Base-by-base conservation (phyloP, 2,113 vertebrate species). In the Perca schrenkii region DNA sequence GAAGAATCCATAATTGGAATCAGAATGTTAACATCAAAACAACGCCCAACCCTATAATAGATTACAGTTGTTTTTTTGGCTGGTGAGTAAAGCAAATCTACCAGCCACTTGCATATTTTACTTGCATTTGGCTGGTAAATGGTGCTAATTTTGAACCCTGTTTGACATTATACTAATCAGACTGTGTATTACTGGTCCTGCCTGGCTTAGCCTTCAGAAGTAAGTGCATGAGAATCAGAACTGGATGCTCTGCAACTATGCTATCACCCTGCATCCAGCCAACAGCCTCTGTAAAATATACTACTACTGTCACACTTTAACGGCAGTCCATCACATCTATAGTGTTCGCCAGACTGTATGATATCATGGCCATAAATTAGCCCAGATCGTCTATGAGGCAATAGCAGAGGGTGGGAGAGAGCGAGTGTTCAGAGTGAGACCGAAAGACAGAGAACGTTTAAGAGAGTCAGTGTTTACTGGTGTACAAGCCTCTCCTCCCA, bases 401-500 rank as follows among this genome's bases (percentile, higher is more conserved):
- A 89, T 34, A 82, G 60, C 58, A 62, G 68, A 79, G 74, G 63
- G 83, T 47, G 79, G 80, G 65, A 67, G 75, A 85, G 79, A 74
- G 63, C 0, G 16, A 77, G 77, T 15, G 60, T 14, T 40, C 64
- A 60, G 74, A 86, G 85, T 49, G 54, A 82, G 77, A 67, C 46
- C 47, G 83, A 79, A 67, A 80, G 57, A 81, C 28, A 70, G 73
- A 86, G 74, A 83, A 50, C 56, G 76, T 79, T 83, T 53, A 75
- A 87, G 79, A 70, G 89, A 86, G 80, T 80, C 83, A 62, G 82
- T 94, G 91, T 93, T 93, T 94, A 91, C 91, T 86, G 88, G 83
- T 36, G 87, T 84, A 88, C 86, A 61, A 87, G 90, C 88, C 71
- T 90, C 86, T 94, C 91, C 91, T 94, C 89, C 88, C 89, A 92